phyloP scores from a whole-genome alignment of 2,797 vertebrate species.

The Pelobates cultripes region DNA sequence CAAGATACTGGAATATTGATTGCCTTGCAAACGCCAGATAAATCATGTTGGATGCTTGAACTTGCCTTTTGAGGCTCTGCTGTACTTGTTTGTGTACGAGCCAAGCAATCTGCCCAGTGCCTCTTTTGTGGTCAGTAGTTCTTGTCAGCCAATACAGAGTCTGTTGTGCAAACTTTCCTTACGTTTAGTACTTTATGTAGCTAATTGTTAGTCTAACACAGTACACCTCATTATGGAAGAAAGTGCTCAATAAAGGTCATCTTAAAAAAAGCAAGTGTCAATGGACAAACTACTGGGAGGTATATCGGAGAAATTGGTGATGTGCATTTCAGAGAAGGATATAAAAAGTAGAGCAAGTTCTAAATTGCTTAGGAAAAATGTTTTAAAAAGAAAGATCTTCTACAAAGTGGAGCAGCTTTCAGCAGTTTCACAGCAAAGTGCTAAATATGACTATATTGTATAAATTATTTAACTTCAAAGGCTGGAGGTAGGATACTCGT shows the following conservation, averaged over 20 bases:
- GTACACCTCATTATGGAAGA: constrained; percentile 42
- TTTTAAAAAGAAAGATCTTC: constrained; percentile 24
- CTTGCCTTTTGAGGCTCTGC: constrained; percentile 34
- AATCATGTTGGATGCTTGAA: constrained; percentile 49
- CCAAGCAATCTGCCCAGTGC: constrained; percentile 26
- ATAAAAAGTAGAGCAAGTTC: constrained; percentile 36
- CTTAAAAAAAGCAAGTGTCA: constrained; percentile 15
- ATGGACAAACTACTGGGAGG: constrained; percentile 27
- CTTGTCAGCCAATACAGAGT: constrained; percentile 24
- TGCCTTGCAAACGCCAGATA: constrained; percentile 45
- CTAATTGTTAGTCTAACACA: constrained; percentile 47
- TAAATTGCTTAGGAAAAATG: constrained; percentile 18
- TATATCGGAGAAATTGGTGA: constrained; percentile 27
- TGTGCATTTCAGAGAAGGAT: constrained; percentile 29
- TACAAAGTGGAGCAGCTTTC: constrained; percentile 42
- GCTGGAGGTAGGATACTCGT: constrained; percentile 38
- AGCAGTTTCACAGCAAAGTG: constrained; percentile 50
- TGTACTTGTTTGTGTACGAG: constrained; percentile 42
- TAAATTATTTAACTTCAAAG: constrained; percentile 56
- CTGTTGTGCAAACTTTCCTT: constrained; percentile 44
- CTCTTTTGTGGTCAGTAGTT: constrained; percentile 34
- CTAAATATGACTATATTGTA: constrained; percentile 51
- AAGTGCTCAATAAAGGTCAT: constrained; percentile 47
- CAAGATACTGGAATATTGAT: constrained; percentile 50
- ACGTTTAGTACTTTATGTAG: constrained; percentile 40